Conservation (phyloP, 2,888 invertebrate genomes). For the Lottia gigantea region DNA sequence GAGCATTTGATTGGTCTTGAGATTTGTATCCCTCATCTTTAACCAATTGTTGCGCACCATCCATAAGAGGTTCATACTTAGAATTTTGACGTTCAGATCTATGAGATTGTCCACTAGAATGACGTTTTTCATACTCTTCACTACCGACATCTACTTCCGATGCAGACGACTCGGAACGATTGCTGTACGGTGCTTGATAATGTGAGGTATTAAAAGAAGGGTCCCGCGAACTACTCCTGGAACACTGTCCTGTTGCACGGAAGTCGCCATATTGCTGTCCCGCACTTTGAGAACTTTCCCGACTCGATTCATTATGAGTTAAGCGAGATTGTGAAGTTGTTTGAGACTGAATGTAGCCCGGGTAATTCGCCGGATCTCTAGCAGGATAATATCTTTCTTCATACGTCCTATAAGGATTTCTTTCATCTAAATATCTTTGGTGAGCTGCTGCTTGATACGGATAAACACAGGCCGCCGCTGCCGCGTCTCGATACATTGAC, state of each 20-base stretch:
- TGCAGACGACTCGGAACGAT: constrained; percentile 65
- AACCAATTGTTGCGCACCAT: constrained; percentile 26
- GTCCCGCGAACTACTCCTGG: constrained; percentile 56
- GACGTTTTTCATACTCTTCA: constrained; percentile 51
- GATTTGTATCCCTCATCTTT: constrained; percentile 38
- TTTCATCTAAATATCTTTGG: constrained; percentile 53
- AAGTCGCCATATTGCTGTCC: constrained; percentile 39
- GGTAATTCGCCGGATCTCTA: constrained; percentile 41
- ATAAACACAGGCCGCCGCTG: constrained; percentile 40
- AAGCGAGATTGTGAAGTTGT: constrained; percentile 36
- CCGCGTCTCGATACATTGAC: constrained; percentile 44
- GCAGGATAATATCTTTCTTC: constrained; percentile 51
- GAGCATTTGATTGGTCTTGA: constrained; percentile 30
- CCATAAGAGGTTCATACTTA: constrained; percentile 35
- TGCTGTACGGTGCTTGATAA: constrained; percentile 60
- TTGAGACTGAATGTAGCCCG: constrained; percentile 40
- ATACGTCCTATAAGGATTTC: constrained; percentile 42
- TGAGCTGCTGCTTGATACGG: constrained; percentile 42
- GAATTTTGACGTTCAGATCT: constrained; percentile 21
- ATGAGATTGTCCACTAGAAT: constrained; percentile 24
- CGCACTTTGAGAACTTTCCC: constrained; percentile 31
- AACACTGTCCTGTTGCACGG: constrained; percentile 45
- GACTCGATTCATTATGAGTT: constrained; percentile 33
- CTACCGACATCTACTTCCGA: constrained; percentile 65
- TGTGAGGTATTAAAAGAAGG: constrained; percentile 42